These are phyloP conservation scores for Channallabes apus DNA, from an alignment of 2,797 vertebrate genomes.

Conservation along the genomic window DNA sequence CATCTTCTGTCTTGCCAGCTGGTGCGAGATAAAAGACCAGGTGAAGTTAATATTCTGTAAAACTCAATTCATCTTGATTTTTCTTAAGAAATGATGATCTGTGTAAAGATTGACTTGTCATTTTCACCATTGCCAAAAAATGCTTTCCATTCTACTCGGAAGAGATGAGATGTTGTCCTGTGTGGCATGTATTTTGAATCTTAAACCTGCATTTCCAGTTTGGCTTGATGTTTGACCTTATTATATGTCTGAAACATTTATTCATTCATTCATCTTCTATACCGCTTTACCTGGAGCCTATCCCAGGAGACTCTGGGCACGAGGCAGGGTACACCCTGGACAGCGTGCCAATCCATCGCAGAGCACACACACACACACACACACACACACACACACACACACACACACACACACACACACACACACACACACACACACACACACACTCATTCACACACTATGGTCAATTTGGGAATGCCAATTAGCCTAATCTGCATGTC, in stretches of 20 bases:
- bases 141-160: not conserved
- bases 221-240: not conserved
- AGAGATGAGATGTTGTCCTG: not conserved
- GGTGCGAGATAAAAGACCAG: not conserved
- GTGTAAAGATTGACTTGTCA: not conserved
- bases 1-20: not conserved
- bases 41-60: not conserved
- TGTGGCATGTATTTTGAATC: not conserved
- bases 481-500: too few species aligned
- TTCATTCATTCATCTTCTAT: too few species aligned
- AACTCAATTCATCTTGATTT: not conserved
- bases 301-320: too few species aligned
- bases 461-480: too few species aligned
- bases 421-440: too few species aligned
- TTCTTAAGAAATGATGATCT: not conserved
- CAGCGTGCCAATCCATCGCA: too few species aligned
- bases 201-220: not conserved
- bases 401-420: too few species aligned
- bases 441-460: too few species aligned
- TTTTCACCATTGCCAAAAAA: not conserved
- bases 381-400: too few species aligned
- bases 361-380: too few species aligned
- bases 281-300: too few species aligned
- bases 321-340: too few species aligned
- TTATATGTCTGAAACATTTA: not conserved